These are phyloP conservation scores for Momotus momota DNA, from an alignment of 2,797 vertebrate genomes.

Conservation along the genomic window DNA sequence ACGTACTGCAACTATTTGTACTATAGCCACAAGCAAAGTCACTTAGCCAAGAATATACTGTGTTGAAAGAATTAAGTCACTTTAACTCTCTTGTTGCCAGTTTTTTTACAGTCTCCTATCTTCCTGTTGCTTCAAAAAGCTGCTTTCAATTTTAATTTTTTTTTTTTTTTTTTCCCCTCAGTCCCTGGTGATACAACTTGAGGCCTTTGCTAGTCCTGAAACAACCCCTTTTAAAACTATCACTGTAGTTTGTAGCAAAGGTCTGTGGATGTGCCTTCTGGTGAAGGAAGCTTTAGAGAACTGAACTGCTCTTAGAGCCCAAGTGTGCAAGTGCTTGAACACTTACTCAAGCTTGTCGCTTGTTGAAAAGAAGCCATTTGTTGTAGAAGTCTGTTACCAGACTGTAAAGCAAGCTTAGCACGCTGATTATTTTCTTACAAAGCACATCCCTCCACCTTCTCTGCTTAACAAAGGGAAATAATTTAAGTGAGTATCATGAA, in stretches of 20 bases:
- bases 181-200: background rate
- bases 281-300: background rate
- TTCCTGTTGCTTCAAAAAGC: background rate
- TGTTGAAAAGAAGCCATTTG: background rate
- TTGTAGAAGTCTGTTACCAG: background rate
- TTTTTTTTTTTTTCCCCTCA: background rate
- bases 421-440: background rate
- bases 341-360: background rate
- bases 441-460: background rate
- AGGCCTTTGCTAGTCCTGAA: background rate
- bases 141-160: background rate
- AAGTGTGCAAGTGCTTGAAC: background rate
- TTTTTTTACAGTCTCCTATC: background rate
- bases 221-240: background rate
- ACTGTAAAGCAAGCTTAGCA: background rate
- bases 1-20: background rate
- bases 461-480: background rate
- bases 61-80: background rate
- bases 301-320: background rate
- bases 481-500: background rate
- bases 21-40: slow-evolving; percentile 7
- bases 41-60: background rate
- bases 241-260: background rate
- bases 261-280: background rate
- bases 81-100: background rate